Base-by-base conservation (phyloP, 2,113 vertebrate genomes). In the Cyanistes caeruleus region DNA sequence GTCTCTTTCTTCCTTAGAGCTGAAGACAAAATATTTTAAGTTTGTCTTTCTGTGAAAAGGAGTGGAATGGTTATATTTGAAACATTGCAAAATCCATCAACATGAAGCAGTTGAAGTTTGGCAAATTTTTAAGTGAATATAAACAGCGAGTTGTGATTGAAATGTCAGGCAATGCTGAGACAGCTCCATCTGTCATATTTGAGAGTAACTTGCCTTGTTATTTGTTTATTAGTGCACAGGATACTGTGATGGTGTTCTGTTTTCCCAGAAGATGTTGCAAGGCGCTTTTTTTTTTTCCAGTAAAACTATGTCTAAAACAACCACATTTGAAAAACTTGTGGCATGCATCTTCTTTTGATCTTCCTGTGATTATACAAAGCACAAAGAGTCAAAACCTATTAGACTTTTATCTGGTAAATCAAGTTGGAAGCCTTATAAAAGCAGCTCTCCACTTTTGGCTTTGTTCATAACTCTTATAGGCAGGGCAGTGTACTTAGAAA, bases 311-410 rank as follows among this genome's bases (percentile, higher is more conserved):
- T 80, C 63, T 91, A 53, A 92, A 89, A 33, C 62, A 81, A 46
- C 64, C 33, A 52, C 72, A 78, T 73, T 90, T 91, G 59, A 93
- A 92, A 93, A 85, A 60, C 22, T 73, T 78, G 70, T 62, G 78
- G 65, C 53, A 43, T 70, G 51, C 49, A 51, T 90, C 72, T 21
- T 85, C 70, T 92, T 94, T 95, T 94, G 90, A 92, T 95, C 83
- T 89, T 94, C 51, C 59, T 46, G 10, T 67, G 87, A 84, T 21
- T 84, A 72, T n/a, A 80, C 64, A 62, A 93, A 96, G 78, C 53
- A 60, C 41, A 87, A 64, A 79, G 89, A 89, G 55, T 79, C 63
- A 89, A 96, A 89, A 92, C 19, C 64, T 90, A 51, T 94, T 96
- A 78, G 52, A 37, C 55, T 81, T 90, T 77, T 94, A 83, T 90